A percentile compares a stretch with the other conserved stretches of the same genome.
Evolutionary conservation across 2,888 invertebrate genomes (phyloP).

Genomic region (Acleris cristana): DNA sequence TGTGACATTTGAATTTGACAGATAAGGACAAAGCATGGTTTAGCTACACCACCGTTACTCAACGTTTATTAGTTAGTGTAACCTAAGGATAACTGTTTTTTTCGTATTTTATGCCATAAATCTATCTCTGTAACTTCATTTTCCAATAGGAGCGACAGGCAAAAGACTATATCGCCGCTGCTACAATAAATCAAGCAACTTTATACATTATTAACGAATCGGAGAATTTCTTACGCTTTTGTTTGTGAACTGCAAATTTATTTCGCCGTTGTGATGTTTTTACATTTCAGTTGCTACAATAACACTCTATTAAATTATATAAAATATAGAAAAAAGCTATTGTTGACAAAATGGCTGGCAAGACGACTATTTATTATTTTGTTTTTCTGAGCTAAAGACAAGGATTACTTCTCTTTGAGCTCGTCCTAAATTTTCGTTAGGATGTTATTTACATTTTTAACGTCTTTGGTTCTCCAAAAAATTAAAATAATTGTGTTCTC

Average conservation of each 20-base stretch:
- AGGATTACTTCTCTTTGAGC: too few species aligned
- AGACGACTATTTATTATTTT: too few species aligned
- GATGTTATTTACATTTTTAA: too few species aligned
- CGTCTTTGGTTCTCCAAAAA: too few species aligned
- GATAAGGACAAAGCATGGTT: too few species aligned
- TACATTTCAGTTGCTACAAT: neutral
- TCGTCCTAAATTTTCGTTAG: too few species aligned
- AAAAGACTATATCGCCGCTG: constrained; percentile 7
- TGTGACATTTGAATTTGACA: too few species aligned
- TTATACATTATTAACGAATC: constrained; percentile 27
- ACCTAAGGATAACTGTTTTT: neutral
- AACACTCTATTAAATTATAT: neutral
- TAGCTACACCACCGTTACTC: too few species aligned
- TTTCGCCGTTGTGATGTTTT: neutral
- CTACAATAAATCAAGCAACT: constrained; percentile 26
- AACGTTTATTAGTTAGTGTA: too few species aligned
- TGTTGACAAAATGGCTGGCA: too few species aligned
- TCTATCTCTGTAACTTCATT: neutral
- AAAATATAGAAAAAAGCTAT: neutral
- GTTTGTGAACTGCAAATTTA: constrained; percentile 14
- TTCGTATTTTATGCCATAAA: neutral
- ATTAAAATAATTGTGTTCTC: too few species aligned
- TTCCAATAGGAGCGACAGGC: constrained; percentile 1
- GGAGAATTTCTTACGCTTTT: constrained; percentile 12
- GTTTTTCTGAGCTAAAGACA: too few species aligned